Percentiles rank a stretch among this genome's conserved stretches.
These are phyloP conservation scores for Osmerus mordax DNA, from an alignment of 2,113 vertebrate genomes.

Conservation along the genomic window DNA sequence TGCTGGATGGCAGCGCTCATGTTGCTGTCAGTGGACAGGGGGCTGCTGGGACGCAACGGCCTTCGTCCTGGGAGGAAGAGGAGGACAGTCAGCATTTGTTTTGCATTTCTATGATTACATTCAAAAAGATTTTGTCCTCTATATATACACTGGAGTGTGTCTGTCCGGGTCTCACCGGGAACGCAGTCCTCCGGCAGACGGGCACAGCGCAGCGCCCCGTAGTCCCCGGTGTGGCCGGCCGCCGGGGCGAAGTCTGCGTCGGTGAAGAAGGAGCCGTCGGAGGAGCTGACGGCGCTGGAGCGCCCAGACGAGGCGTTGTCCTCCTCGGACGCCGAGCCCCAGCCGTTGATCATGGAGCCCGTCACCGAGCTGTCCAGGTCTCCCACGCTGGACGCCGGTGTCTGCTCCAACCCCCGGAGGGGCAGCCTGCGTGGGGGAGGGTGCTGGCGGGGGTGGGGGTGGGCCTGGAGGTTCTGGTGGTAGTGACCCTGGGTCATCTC, in stretches of 20 bases:
- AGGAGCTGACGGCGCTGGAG: conserved; percentile 88
- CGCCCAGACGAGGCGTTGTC: conserved; percentile 91
- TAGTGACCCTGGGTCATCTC: conserved; percentile 72
- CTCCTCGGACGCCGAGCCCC: conserved; percentile 92
- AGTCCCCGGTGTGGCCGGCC: conserved; percentile 73
- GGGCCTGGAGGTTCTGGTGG: conserved; percentile 41
- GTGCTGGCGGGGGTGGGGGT: conserved; percentile 51
- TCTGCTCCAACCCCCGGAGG: conserved; percentile 84
- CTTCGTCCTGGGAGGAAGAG: conserved; percentile 63
- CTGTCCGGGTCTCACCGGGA: not conserved
- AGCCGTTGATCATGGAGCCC: conserved; percentile 95
- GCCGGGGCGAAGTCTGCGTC: conserved; percentile 93
- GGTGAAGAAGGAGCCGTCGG: conserved; percentile 91
- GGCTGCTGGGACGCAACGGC: conserved; percentile 83
- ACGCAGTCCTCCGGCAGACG: conserved; percentile 76
- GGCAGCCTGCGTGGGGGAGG: conserved; percentile 73
- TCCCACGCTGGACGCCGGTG: conserved; percentile 87
- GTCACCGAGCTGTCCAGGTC: conserved; percentile 92
- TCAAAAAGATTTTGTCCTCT: not conserved
- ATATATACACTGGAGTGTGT: no score
- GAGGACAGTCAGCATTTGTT: not conserved
- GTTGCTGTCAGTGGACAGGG: conserved; percentile 92
- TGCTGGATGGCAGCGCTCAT: conserved; percentile 88
- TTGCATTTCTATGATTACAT: not conserved
- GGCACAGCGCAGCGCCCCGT: conserved; percentile 77